Base-by-base conservation (phyloP, 2,888 invertebrate species). In the Agrochola lychnidis region DNA sequence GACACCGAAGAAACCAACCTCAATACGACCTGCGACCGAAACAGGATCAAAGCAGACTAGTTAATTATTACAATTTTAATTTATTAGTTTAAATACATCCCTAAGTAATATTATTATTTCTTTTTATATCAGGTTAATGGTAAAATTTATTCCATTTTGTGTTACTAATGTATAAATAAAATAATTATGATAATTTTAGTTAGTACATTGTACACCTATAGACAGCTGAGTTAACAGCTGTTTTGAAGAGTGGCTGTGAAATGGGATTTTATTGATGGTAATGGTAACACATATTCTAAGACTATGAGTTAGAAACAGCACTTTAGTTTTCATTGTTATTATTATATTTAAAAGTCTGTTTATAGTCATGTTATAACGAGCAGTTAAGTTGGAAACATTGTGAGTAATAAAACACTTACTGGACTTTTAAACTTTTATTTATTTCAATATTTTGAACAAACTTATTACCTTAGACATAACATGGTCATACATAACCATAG, bases 21-120 rank as follows among this genome's bases (percentile, higher is more conserved):
- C n/a, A 83, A 79, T 73, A 51, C 80, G 69, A 78, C 81, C 56
- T 63, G 71, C 9, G 63, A 73, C 51, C 71, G 83, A 22, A 89
- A 89, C 45, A 87, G 90, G 80, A 76, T 91, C 64, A 94, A 94
- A 87, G 83, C 89, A 51, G 93, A 94, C 56, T 94, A 91, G 85
- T 59, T 30, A 53, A 68, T 68, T 59, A 22, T 36, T 51, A 25
- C 6, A 19, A 19, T n/a, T 59, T 59, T 59, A 16, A 57, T 30
- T 40, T 12, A 66, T 10, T 30, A 48, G 36, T n/a, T 48, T 40
- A 6, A 42, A 2, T n/a, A 22, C 22, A 66, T 56, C 3, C 7
- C 1, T 40, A 77, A 9, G 19, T 61, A 30, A 14, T n/a, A 14
- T 53, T 40, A 70, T 30, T 30, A 30, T 7, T 48, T 56, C 1